phyloP scores from a whole-genome alignment of 2,888 invertebrate genomes.

The Zhuqinia jingwanae region DNA sequence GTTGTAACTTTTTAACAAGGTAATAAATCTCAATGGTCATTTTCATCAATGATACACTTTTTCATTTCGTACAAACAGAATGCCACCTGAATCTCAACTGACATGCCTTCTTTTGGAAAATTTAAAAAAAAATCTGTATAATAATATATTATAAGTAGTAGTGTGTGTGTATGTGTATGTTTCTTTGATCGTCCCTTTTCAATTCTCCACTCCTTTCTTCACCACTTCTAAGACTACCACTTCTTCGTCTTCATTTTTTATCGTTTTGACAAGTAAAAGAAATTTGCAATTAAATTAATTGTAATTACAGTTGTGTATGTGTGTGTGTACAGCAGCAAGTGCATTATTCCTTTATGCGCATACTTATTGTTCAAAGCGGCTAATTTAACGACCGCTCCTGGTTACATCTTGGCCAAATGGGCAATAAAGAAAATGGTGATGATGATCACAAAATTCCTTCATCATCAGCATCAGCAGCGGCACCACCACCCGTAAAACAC shows the following conservation, averaged over 20 bases:
- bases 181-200: not conserved
- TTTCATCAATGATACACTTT: slow-evolving; percentile 46
- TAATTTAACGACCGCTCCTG: slow-evolving; percentile 49
- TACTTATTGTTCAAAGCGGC: not conserved
- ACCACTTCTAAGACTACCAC: not conserved
- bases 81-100: not conserved
- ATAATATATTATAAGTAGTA: not conserved
- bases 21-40: slow-evolving; percentile 61
- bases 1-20: slow-evolving; percentile 68
- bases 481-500: not conserved
- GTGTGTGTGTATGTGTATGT: too few relatives aligned
- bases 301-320: slow-evolving; percentile 56
- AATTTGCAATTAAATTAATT: slow-evolving; percentile 71
- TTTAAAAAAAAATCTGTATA: not conserved
- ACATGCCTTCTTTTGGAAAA: slow-evolving; percentile 18
- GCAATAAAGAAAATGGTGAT: slow-evolving; percentile 3
- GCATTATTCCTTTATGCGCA: slow-evolving; percentile 13
- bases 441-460: slow-evolving; percentile 9
- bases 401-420: slow-evolving; percentile 40
- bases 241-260: slow-evolving; percentile 45
- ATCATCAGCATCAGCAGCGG: not conserved
- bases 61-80: not conserved
- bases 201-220: slow-evolving; percentile 20
- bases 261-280: slow-evolving; percentile 54
- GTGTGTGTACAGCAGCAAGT: slow-evolving; percentile 21